Conservation (phyloP, 1,140 invertebrate genomes). For the Pantala flavescens region DNA sequence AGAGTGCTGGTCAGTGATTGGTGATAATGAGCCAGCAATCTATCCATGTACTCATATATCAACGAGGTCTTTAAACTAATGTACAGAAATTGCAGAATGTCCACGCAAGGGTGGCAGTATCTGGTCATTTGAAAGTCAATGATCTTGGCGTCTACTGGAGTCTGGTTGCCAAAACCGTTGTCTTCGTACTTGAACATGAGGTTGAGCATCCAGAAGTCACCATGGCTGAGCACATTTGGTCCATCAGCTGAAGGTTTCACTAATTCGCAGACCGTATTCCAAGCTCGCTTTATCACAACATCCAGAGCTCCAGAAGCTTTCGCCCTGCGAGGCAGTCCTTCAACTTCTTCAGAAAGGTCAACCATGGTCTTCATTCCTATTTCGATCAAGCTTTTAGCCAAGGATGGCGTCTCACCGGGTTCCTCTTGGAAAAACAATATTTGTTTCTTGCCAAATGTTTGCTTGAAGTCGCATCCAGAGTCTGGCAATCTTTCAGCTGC, state of each 20-base stretch:
- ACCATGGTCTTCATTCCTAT: not conserved
- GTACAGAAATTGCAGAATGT: not conserved
- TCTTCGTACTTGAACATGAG: not conserved
- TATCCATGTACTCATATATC: not conserved
- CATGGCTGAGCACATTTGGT: not conserved
- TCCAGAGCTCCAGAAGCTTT: not conserved
- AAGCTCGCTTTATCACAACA: not conserved
- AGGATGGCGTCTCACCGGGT: not conserved
- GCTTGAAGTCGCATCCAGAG: not conserved
- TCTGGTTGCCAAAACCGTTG: not conserved
- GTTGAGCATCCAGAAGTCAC: not conserved
- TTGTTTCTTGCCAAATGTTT: not conserved
- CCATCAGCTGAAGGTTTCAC: not conserved
- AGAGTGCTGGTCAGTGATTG: not conserved
- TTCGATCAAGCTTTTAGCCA: not conserved
- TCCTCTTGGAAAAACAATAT: not conserved
- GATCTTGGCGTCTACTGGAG: not conserved
- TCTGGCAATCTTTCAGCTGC: not conserved
- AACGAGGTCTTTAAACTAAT: not conserved
- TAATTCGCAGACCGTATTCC: not conserved
- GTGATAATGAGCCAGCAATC: not conserved
- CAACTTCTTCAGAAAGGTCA: not conserved
- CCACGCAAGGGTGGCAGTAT: not conserved
- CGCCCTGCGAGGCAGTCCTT: not conserved
- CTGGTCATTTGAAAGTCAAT: not conserved